Percentiles rank a stretch among this genome's conserved stretches.
Evolutionary conservation across 30 jellyfish, hydroid and myxozoan species (phyloP).

Genomic region (Aurelia sp.): DNA sequence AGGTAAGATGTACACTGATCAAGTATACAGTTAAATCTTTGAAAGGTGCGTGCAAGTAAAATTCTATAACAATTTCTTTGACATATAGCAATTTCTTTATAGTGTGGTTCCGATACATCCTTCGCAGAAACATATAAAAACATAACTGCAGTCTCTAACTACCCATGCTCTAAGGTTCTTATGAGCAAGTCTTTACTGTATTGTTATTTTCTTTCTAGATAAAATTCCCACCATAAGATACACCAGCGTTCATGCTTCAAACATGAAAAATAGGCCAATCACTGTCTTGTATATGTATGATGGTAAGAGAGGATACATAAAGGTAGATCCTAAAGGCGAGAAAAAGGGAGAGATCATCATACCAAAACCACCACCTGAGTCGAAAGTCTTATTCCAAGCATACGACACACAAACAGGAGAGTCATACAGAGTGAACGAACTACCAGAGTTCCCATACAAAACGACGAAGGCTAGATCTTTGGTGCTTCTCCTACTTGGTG

Average conservation of each 20-base stretch:
- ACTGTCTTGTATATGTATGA: not conserved
- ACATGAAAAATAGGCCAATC: not conserved
- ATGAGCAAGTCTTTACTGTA: too few species aligned
- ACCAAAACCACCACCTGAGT: not conserved
- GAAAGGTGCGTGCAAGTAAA: too few species aligned
- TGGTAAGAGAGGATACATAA: not conserved
- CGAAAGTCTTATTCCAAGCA: constrained; percentile 1
- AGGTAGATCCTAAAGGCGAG: not conserved
- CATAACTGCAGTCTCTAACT: too few species aligned
- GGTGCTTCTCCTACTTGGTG: not conserved
- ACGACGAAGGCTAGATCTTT: not conserved
- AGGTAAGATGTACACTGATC: not conserved
- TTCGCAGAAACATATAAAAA: too few species aligned
- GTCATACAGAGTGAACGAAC: not conserved
- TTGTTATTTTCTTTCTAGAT: not conserved
- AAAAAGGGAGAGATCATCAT: not conserved
- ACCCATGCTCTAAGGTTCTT: too few species aligned
- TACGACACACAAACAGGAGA: not conserved
- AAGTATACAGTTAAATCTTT: too few species aligned
- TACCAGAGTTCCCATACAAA: not conserved
- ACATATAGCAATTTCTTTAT: too few species aligned
- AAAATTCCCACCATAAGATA: not conserved
- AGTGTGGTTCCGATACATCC: too few species aligned
- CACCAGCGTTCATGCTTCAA: not conserved
- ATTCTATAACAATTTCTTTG: too few species aligned